These are phyloP conservation scores for Pyrochroa serraticornis DNA, from an alignment of 2,888 invertebrate genomes.

Conservation along the genomic window DNA sequence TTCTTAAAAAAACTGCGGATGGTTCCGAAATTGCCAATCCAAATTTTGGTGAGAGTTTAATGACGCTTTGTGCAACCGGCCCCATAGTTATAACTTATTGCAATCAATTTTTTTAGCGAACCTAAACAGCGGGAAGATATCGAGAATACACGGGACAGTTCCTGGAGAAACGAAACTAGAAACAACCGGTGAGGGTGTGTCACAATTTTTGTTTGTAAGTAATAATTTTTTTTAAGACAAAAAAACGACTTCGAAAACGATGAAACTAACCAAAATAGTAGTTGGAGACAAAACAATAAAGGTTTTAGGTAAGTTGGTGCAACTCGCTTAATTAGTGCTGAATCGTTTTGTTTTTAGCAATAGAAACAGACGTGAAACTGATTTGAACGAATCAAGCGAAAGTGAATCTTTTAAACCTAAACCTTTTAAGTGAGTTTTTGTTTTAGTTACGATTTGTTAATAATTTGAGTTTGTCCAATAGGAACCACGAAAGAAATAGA, in stretches of 20 bases:
- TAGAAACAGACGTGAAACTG: slow-evolving; percentile 11
- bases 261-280: slow-evolving; percentile 37
- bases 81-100: no score
- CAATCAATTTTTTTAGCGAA: neutral
- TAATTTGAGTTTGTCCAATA: neutral
- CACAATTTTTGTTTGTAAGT: neutral
- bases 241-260: slow-evolving; percentile 39
- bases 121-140: slow-evolving; percentile 21
- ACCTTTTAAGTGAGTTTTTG: slow-evolving; percentile 5
- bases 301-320: slow-evolving; percentile 40
- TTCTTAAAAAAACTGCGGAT: no score
- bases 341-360: neutral
- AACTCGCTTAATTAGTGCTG: no score
- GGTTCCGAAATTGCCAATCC: no score
- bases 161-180: slow-evolving; percentile 39
- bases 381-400: slow-evolving; percentile 10
- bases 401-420: slow-evolving; percentile 11
- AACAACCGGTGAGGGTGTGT: slow-evolving; percentile 35
- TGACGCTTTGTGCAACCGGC: no score
- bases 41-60: no score
- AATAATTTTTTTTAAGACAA: slow-evolving; percentile 5
- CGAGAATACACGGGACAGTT: slow-evolving; percentile 29
- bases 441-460: neutral
- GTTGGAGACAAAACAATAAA: slow-evolving; percentile 46
- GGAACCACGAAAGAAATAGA: slow-evolving; percentile 22